Evolutionary conservation across 1,140 invertebrate species (phyloP), one percentile per base, ranked within the genome.

Genomic region (Bilobella aurantiaca): DNA sequence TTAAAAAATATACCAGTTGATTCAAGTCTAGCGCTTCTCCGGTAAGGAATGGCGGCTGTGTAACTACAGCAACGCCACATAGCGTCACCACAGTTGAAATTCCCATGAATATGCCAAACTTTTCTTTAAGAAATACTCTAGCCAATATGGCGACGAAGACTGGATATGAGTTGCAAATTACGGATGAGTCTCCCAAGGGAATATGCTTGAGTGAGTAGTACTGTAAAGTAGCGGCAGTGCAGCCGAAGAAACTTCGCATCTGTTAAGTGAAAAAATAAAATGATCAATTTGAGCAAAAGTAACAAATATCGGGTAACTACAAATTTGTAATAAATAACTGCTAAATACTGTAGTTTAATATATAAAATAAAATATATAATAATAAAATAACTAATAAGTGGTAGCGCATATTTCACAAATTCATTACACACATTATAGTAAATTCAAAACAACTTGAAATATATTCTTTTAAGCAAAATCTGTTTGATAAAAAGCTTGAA

Each of bases 131-230:
- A 53, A 71, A 71, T 0, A 69, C 14, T 23, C n/a, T 64, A 0
- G 70, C 70, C 0, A 71, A 25, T 2, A 69, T 37, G 27, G 62
- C 42, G 8, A 71, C 70, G 28, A 71, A 67, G 29, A 71, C 58
- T 0, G 70, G 70, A 64, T 71, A 71, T 16, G 67, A 68, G 56
- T 71, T 71, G 34, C 70, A 71, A 42, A 71, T 71, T 3, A 71
- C 70, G 1, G 64, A 64, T 0, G 67, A 69, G 49, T 71, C 70
- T 31, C 67, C 70, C 0, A 71, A 31, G 2, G 57, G 57, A 66
- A 72, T 72, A 42, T 72, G 68, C 29, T 72, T 67, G 21, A 72
- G 28, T 0, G 70, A 72, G 34, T 72, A 72, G 32, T 72, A 72
- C 57, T 72, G 70, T 2, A 72, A 58, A 8, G 70, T 69, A 0